phyloP scores from a whole-genome alignment of 2,113 vertebrate genomes.

The Amphiprion ocellaris region DNA sequence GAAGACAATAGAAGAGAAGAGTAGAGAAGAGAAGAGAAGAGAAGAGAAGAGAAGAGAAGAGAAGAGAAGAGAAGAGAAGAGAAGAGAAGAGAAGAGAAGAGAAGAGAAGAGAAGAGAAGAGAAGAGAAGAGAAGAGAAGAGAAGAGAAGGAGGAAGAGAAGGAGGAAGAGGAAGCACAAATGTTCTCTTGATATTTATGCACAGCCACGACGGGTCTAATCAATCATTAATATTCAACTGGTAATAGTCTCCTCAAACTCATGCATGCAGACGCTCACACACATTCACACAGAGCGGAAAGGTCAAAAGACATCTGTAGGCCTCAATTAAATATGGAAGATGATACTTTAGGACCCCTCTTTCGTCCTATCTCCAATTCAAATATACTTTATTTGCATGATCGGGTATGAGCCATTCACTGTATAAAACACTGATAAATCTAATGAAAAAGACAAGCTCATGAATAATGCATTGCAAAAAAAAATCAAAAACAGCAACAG shows the following conservation, averaged over 20 bases:
- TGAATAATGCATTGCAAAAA: not conserved
- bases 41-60: too few species aligned
- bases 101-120: not conserved
- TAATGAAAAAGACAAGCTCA: not conserved
- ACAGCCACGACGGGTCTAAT: conserved; percentile 65
- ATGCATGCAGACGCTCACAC: conserved; percentile 36
- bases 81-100: not conserved
- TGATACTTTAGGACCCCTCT: conserved; percentile 41
- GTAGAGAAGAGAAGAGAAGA: not conserved
- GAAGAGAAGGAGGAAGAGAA: conserved; percentile 14
- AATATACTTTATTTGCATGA: conserved; percentile 24
- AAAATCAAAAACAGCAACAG: not conserved
- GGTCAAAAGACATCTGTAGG: conserved; percentile 69
- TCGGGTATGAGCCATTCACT: conserved; percentile 3
- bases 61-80: not conserved
- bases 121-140: too few species aligned
- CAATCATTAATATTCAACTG: conserved; percentile 77
- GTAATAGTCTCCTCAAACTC: conserved; percentile 45
- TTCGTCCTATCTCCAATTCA: conserved; percentile 16
- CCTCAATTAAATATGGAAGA: conserved; percentile 57
- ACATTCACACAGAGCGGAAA: conserved; percentile 52
- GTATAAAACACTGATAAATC: not conserved
- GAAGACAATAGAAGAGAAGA: not conserved
- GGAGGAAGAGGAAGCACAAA: conserved; percentile 30
- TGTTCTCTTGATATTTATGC: conserved; percentile 67